Evolutionary conservation across 2,113 vertebrate species (phyloP).

Genomic region (Sciurus niger): DNA sequence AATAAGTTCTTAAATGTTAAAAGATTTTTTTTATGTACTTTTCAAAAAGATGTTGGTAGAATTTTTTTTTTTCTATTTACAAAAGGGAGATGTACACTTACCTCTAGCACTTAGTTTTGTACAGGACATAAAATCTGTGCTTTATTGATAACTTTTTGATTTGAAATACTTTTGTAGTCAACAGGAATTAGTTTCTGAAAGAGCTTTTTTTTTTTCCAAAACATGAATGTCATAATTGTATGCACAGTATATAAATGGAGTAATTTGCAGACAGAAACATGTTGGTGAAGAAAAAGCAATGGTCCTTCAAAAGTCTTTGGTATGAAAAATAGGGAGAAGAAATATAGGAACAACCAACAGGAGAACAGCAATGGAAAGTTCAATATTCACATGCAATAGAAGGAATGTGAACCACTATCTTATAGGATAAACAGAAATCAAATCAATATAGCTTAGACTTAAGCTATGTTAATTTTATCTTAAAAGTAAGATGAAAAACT

Average conservation of each 20-base stretch:
- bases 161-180: conserved; percentile 11
- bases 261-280: conserved; percentile 39
- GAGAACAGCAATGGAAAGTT: not conserved
- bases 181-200: conserved; percentile 3
- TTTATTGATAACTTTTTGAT: conserved; percentile 35
- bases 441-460: not conserved
- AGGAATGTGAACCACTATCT: not conserved
- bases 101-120: not conserved
- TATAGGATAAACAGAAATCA: not conserved
- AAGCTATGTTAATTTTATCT: no score
- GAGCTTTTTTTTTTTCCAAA: not conserved
- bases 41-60: not conserved
- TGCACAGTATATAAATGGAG: not conserved
- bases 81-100: not conserved
- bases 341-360: not conserved
- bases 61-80: conserved; percentile 26
- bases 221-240: not conserved
- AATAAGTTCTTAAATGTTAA: not conserved
- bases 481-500: not conserved
- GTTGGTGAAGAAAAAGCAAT: conserved; percentile 34
- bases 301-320: not conserved
- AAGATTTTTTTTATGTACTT: not conserved
- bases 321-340: not conserved
- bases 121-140: not conserved
- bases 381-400: not conserved